Evolutionary conservation across 2,888 invertebrate genomes (phyloP), one percentile per base, ranked within the genome.

Genomic region (Athripsodes cinereus): DNA sequence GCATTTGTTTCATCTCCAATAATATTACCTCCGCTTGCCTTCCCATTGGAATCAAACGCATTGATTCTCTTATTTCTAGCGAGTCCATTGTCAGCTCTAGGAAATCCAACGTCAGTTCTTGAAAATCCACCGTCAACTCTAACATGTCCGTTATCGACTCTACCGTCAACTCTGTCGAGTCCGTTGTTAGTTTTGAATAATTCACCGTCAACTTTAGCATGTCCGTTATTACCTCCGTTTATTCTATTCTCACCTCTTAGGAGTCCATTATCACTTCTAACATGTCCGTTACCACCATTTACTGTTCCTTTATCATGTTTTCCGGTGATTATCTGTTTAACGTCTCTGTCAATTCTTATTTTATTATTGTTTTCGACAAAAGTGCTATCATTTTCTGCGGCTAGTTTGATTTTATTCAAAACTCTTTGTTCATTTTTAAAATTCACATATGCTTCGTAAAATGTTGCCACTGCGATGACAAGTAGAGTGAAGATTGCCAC

Each of bases 401-500:
- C 10, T 68, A 35, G 71, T 58, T 75, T 3, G 3, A 40, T 13
- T 40, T 3, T 40, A 3, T 40, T 40, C 16, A 16, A 13, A 50
- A 20, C 22, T 2, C 13, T 50, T 26, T 26, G 50, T 50, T 50
- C 26, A 11, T 50, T 50, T 13, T 22, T 78, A 49, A 69, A 70
- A 66, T 74, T 75, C 54, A 82, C 69, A 61, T 77, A 74, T 35
- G 80, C 77, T 66, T 89, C 87, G 69, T 85, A 86, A 40, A 84
- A 68, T 0, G 87, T 85, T 1, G 84, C 81, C 54, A 78, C 70
- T 53, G 85, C 69, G 74, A 85, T 83, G 66, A 87, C 69, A 8
- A 82, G 66, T 0, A 77, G 64, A 16, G 82, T 76, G 10, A 74
- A 65, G 3, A 78, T 65, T 57, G 74, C 72, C 48, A 80, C 76